Conservation (phyloP, 2,113 vertebrate genomes). For the Passerina amoena region DNA sequence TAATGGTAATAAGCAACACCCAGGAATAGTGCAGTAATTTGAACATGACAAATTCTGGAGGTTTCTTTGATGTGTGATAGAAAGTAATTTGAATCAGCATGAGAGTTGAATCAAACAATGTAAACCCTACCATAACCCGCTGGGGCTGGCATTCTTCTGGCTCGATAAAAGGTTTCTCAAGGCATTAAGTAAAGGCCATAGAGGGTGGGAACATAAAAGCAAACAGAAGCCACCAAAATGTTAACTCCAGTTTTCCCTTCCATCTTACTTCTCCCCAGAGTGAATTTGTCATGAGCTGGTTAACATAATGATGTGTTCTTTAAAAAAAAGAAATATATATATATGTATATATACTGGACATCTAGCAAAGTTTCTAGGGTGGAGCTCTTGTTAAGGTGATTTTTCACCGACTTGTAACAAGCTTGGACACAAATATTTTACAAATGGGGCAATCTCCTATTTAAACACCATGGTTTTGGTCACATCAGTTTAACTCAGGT, state of each 20-base stretch:
- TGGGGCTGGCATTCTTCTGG: neutral
- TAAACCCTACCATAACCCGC: neutral
- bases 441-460: neutral
- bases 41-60: neutral
- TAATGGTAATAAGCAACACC: constrained; percentile 2
- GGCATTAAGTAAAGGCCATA: neutral
- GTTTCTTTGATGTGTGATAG: constrained; percentile 44
- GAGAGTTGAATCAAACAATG: neutral
- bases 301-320: neutral
- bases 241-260: neutral
- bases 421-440: neutral
- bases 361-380: neutral
- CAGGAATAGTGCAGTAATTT: neutral
- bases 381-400: neutral
- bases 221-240: constrained; percentile 2
- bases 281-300: neutral
- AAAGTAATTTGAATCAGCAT: constrained; percentile 51
- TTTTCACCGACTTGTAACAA: neutral
- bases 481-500: neutral
- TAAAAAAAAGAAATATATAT: neutral
- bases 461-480: neutral
- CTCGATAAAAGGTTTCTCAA: constrained; percentile 27
- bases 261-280: neutral
- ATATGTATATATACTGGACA: too few relatives aligned
- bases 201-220: neutral